These are phyloP conservation scores for Brachystomella parvula DNA, from an alignment of 1,140 invertebrate genomes.

Conservation along the genomic window DNA sequence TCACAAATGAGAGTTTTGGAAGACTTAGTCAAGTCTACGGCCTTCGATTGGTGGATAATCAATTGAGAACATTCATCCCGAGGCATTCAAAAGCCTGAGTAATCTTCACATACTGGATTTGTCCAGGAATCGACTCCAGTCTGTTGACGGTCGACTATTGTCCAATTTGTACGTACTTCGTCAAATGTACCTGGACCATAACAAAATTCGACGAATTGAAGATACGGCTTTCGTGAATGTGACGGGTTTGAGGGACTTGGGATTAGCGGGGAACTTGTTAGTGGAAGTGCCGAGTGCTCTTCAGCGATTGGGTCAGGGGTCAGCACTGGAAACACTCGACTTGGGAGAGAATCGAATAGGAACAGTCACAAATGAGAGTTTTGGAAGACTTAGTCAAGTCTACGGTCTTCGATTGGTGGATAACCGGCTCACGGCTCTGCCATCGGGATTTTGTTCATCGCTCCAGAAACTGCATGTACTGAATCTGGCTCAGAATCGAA, in stretches of 20 bases:
- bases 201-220: slow-evolving; percentile 69
- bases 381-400: slow-evolving; percentile 71
- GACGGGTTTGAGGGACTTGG: slow-evolving; percentile 63
- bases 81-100: slow-evolving; percentile 73
- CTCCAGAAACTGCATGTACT: slow-evolving; percentile 70
- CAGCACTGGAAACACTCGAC: slow-evolving; percentile 67
- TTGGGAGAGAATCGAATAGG: slow-evolving; percentile 77
- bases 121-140: slow-evolving; percentile 71
- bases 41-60: slow-evolving; percentile 73
- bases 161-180: slow-evolving; percentile 75
- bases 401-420: slow-evolving; percentile 75
- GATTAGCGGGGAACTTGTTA: slow-evolving; percentile 74
- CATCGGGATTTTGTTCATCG: slow-evolving; percentile 74
- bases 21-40: slow-evolving; percentile 76
- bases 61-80: slow-evolving; percentile 77
- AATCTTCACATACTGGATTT: slow-evolving; percentile 78
- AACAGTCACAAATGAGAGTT: slow-evolving; percentile 68
- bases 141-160: slow-evolving; percentile 69
- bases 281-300: slow-evolving; percentile 69
- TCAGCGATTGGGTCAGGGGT: slow-evolving; percentile 43
- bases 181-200: slow-evolving; percentile 74
- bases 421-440: slow-evolving; percentile 76
- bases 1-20: slow-evolving; percentile 70
- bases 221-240: slow-evolving; percentile 77
- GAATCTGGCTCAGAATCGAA: slow-evolving; percentile 78